Evolutionary conservation across 2,888 invertebrate species (phyloP), one percentile per base, ranked within the genome.

Genomic region (Torymus auratus): DNA sequence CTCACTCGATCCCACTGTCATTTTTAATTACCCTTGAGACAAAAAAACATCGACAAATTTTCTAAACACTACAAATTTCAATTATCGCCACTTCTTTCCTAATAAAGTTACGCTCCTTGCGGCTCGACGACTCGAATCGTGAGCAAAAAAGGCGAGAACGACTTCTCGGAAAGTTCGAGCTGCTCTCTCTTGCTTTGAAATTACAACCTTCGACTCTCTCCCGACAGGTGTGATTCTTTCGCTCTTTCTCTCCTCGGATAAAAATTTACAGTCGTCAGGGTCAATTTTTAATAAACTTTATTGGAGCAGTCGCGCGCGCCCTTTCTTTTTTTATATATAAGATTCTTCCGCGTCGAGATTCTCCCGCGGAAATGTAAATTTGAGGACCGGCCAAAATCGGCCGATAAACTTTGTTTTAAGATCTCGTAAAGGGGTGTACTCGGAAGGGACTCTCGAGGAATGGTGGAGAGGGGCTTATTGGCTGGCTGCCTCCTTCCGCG

Each of bases 331-430:
- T 74, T 74, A 67, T 14, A 50, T 52, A 23, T 52, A 52, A 52
- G 56, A 58, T 52, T 20, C 61, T 68, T 14, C 20, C 1, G 7
- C 60, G 52, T 50, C 52, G 41, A 23, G 65, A 71, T 56, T 71
- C 50, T 23, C 14, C 70, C 15, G 12, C 75, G 68, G 71, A 80
- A 72, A 72, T 80, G 67, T 76, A 76, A 76, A 80, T 71, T 76
- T 62, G 55, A 72, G 72, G 67, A 14, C 50, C 58, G 28, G 81
- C 60, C 64, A 13, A 62, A 73, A 77, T 73, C 73, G 77, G 69
- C 64, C 65, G 17, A 81, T 77, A 81, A 81, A 73, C 76, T 73
- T 81, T 61, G 72, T 72, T 76, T 72, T 69, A 81, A 77, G 77
- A 53, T 81, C 70, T 55, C 75, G 65, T 65, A 53, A 65, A 71